These are phyloP conservation scores for Rhinatrema bivittatum DNA, from an alignment of 2,797 vertebrate genomes.

Conservation along the genomic window DNA sequence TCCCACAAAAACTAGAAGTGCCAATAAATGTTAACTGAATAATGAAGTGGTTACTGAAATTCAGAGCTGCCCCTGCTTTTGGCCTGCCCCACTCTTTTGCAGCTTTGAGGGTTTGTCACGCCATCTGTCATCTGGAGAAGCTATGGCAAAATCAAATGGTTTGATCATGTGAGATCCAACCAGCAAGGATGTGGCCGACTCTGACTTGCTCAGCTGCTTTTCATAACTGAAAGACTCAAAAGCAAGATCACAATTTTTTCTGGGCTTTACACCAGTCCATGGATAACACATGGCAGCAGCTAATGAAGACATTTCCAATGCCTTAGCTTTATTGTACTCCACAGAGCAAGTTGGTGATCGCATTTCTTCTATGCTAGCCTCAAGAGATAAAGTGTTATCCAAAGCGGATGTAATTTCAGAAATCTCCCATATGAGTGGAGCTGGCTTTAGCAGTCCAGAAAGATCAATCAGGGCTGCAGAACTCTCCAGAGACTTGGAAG, in stretches of 20 bases:
- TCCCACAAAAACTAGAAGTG: too few species aligned
- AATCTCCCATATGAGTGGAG: conserved; percentile 62
- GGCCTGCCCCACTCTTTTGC: background rate
- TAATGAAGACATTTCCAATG: conserved; percentile 5
- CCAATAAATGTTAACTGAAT: too few species aligned
- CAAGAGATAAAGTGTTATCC: conserved; percentile 46
- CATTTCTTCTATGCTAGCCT: conserved; percentile 41
- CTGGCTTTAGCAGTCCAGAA: conserved; percentile 8
- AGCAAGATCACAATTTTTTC: background rate
- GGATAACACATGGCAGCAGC: conserved; percentile 3
- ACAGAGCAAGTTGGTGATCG: conserved; percentile 18
- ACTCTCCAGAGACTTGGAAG: conserved; percentile 17
- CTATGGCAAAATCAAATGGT: background rate
- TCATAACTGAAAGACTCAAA: background rate
- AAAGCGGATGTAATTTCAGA: conserved; percentile 52
- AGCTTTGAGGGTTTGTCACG: background rate
- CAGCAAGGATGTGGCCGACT: too few species aligned
- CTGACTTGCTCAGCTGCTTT: background rate
- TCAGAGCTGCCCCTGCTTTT: too few species aligned
- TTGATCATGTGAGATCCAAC: accelerated
- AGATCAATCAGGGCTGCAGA: conserved; percentile 33
- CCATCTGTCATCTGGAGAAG: background rate
- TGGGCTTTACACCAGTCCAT: conserved; percentile 8
- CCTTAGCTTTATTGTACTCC: too few species aligned
- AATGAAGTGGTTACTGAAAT: too few species aligned